These are phyloP conservation scores for Boleophthalmus pectinirostris DNA, from an alignment of 2,113 vertebrate species.

Conservation along the genomic window DNA sequence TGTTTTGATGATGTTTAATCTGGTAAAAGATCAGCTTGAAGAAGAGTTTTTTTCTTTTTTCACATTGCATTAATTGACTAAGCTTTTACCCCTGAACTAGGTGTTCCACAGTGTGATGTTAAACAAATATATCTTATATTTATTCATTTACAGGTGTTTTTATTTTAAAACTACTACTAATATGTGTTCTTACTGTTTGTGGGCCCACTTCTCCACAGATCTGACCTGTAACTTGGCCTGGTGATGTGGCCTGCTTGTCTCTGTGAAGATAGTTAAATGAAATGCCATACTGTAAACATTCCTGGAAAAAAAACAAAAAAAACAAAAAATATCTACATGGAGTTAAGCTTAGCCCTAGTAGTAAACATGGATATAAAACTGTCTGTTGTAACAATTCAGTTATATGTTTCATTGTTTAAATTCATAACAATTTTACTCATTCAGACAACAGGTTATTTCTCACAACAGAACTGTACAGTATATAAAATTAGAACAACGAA, in stretches of 20 bases:
- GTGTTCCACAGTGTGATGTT: too few relatives aligned
- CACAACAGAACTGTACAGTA: conserved; percentile 74
- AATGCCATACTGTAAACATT: too few relatives aligned
- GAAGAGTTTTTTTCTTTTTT: neutral
- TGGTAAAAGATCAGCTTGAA: neutral
- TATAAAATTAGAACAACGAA: conserved; percentile 72
- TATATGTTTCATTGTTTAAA: conserved; percentile 36
- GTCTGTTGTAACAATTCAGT: neutral
- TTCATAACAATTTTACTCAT: conserved; percentile 58
- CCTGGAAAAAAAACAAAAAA: too few relatives aligned
- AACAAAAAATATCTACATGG: too few relatives aligned
- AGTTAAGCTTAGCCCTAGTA: neutral
- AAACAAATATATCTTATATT: too few relatives aligned
- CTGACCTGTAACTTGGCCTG: too few relatives aligned
- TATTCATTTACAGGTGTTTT: too few relatives aligned
- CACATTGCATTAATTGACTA: neutral
- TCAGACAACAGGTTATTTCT: conserved; percentile 55
- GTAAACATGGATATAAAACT: neutral
- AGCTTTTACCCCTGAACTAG: neutral
- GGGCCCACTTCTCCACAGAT: too few relatives aligned
- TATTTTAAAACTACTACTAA: too few relatives aligned
- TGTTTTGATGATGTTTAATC: too few relatives aligned
- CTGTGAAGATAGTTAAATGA: too few relatives aligned
- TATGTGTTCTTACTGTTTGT: neutral
- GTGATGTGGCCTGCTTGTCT: too few relatives aligned